Base-by-base conservation (phyloP, 2,113 vertebrate species). In the Tinamus guttatus region DNA sequence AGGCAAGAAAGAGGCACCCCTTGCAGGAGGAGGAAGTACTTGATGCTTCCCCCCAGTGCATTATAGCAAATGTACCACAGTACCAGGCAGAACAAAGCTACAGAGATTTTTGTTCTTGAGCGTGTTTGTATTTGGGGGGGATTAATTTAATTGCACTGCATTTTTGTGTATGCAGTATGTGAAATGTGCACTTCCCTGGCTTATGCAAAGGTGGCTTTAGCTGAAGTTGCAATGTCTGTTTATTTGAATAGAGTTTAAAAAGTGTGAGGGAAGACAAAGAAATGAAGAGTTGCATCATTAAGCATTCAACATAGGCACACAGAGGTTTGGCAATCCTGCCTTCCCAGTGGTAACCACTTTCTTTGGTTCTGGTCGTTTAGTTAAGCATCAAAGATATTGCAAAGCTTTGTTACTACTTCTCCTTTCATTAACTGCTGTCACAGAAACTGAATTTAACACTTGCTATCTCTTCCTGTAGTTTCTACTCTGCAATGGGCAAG, bases 21-120 rank as follows among this genome's bases (percentile, higher is more conserved):
- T 40, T 47, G 51, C 60, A 54, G 40, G 43, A 45, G 19, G 19
- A 93, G 63, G 52, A 27, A 49, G 54, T 13, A 2, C 43, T 45
- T 36, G 63, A 2, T 24, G 28, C 40, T 58, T 45, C 4, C 4
- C 51, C 4, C 3, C 54, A 17, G 20, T 24, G 9, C 59, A 8
- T 1, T 52, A 8, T 1, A 1, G 12, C 25, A 60, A 71, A 36
- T 0, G 0, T 47, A 10, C 4, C 28, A 11, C 54, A 24, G 52
- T 45, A 8, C 21, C 28, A 32, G 2, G 0, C 10, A 22, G 28
- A 40, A 4, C 40, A 83, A 67, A 81, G 28, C 32, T 13, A 18
- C 16, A 81, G 49, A 74, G 51, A 2, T 13, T 36, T 80, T 65
- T 69, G 8, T 58, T 54, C 45, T 89, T 6, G 0, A 25, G 34